Evolutionary conservation across 2,888 invertebrate genomes (phyloP), one percentile per base, ranked within the genome.

Genomic region (Sicus ferrugineus): DNA sequence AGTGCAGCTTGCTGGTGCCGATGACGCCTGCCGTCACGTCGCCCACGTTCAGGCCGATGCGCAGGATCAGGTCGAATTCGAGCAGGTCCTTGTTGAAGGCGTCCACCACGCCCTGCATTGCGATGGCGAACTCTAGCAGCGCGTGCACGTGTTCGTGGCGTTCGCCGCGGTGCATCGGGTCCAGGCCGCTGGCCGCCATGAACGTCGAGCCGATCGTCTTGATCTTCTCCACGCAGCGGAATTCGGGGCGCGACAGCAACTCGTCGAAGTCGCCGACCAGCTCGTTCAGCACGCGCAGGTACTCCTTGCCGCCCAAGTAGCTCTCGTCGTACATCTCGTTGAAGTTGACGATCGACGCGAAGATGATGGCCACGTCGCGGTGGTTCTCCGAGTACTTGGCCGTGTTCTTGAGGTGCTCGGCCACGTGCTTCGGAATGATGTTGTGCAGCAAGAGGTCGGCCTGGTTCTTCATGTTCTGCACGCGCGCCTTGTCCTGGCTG

Each of bases 321-420:
- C 95, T 95, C 83, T 98, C 98, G 82, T 98, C 98, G 83, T 98
- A 98, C 89, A 98, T 93, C 85, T 98, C 97, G 80, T 96, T 96
- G 84, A 98, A 98, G 85, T 98, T 98, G 0, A 96, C 93, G 76
- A 98, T 96, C 78, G 94, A 95, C 7, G 97, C 98, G 82, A 98
- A 98, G 78, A 98, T 93, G 19, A 98, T 96, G 0, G 93, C 97
- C 0, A 94, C 95, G 77, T 94, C 90, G 82, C 92, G 93, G 84
- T 97, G 96, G 83, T 97, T 97, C 82, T 96, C 95, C 0, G 96
- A 97, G 87, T 98, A 98, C 81, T 93, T 93, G 14, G 96, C 95
- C 30, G 95, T 94, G 73, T 93, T 93, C 84, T 97, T 97, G 68
- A 98, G 87, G 80, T 95, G 93, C 77, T 97, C 96, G 2, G 95